Evolutionary conservation across 2,888 invertebrate species (phyloP).

Genomic region (Spisula subtruncata): DNA sequence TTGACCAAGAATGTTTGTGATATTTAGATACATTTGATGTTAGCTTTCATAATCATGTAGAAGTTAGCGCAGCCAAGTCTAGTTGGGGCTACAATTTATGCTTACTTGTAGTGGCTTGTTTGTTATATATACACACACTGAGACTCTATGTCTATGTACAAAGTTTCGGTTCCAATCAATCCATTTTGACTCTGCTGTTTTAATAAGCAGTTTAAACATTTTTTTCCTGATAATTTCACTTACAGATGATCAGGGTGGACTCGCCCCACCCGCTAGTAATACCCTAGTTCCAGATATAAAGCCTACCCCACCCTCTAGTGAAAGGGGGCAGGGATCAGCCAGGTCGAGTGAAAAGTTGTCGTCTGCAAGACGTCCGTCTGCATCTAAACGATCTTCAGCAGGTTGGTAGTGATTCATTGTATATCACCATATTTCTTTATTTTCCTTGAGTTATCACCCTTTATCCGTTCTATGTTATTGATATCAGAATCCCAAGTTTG

Average conservation of each 20-base stretch:
- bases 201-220: conserved; percentile 10
- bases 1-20: neutral
- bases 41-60: conserved; percentile 14
- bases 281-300: conserved; percentile 73
- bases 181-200: neutral
- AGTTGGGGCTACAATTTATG: conserved; percentile 15
- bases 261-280: conserved; percentile 72
- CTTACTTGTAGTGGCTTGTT: neutral
- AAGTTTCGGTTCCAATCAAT: neutral
- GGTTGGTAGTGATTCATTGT: conserved; percentile 62
- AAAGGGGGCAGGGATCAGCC: conserved; percentile 76
- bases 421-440: conserved; percentile 20
- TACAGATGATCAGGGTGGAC: conserved; percentile 77
- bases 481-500: neutral
- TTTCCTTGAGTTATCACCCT: neutral
- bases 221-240: conserved; percentile 54
- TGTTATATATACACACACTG: neutral
- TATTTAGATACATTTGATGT: conserved; percentile 2
- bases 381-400: conserved; percentile 75
- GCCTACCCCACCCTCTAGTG: conserved; percentile 77
- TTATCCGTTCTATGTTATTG: neutral
- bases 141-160: neutral
- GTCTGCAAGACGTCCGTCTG: conserved; percentile 73
- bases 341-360: conserved; percentile 75
- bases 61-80: conserved; percentile 12